phyloP scores from a whole-genome alignment of 2,888 invertebrate genomes.

The Aquatica leii region DNA sequence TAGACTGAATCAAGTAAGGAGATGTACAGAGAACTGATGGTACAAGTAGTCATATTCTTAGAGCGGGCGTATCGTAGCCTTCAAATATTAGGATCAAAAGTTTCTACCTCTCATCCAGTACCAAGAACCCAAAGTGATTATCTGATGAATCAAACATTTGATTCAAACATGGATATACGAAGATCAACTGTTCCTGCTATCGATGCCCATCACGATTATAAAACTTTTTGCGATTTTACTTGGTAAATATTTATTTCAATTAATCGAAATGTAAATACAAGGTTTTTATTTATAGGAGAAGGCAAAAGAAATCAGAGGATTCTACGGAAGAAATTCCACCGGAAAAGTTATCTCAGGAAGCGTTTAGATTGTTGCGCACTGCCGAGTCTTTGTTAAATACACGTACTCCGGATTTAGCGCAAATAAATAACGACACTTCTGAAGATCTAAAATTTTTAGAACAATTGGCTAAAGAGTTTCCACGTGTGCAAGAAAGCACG shows the following conservation, averaged over 20 bases:
- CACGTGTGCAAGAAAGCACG: slow-evolving; percentile 45
- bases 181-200: slow-evolving; percentile 11
- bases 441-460: slow-evolving; percentile 56
- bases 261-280: background rate
- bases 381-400: slow-evolving; percentile 71
- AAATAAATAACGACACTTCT: slow-evolving; percentile 47
- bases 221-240: slow-evolving; percentile 65
- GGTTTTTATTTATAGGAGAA: slow-evolving; percentile 51
- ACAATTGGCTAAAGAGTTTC: slow-evolving; percentile 58
- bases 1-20: slow-evolving; percentile 76
- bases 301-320: slow-evolving; percentile 56
- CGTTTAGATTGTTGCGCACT: slow-evolving; percentile 70
- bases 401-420: slow-evolving; percentile 68
- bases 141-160: slow-evolving; percentile 55
- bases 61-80: slow-evolving; percentile 74
- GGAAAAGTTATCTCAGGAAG: slow-evolving; percentile 72
- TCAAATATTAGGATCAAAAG: slow-evolving; percentile 61
- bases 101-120: slow-evolving; percentile 56
- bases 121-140: slow-evolving; percentile 65
- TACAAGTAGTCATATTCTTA: slow-evolving; percentile 74
- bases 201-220: slow-evolving; percentile 54
- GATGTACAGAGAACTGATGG: slow-evolving; percentile 77
- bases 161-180: slow-evolving; percentile 36
- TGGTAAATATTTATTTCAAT: slow-evolving; percentile 60
- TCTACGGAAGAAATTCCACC: slow-evolving; percentile 65